These are phyloP conservation scores for Paguma larvata DNA, from an alignment of 2,797 vertebrate species.

Conservation along the genomic window DNA sequence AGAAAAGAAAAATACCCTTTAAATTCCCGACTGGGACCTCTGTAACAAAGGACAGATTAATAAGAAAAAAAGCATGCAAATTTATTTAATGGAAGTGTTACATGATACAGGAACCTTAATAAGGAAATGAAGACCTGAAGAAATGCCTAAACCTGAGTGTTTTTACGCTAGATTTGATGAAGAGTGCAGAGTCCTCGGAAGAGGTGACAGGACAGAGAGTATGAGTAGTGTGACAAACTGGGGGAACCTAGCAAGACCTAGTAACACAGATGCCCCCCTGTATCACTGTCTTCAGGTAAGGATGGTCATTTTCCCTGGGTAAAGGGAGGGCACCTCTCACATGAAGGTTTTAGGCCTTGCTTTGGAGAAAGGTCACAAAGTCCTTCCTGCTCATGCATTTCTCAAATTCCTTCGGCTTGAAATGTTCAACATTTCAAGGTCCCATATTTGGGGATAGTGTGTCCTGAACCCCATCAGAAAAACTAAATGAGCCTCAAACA, in stretches of 20 bases:
- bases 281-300: neutral
- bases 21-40: neutral
- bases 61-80: neutral
- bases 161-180: neutral
- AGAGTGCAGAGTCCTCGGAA: neutral
- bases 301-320: neutral
- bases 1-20: neutral
- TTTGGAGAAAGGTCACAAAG: neutral
- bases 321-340: neutral
- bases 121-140: neutral
- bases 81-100: slow-evolving; percentile 6
- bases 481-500: neutral
- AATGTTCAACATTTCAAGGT: neutral
- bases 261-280: neutral
- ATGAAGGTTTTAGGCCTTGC: neutral
- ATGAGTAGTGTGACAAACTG: neutral
- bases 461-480: neutral
- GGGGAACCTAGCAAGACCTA: too few relatives aligned
- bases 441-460: neutral
- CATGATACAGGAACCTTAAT: neutral
- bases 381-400: neutral
- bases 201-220: neutral
- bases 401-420: neutral
- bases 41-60: neutral
- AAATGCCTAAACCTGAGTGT: neutral